Evolutionary conservation across 1,140 invertebrate species (phyloP), one percentile per base, ranked within the genome.

Genomic region (Cataglyphis hispanica): DNA sequence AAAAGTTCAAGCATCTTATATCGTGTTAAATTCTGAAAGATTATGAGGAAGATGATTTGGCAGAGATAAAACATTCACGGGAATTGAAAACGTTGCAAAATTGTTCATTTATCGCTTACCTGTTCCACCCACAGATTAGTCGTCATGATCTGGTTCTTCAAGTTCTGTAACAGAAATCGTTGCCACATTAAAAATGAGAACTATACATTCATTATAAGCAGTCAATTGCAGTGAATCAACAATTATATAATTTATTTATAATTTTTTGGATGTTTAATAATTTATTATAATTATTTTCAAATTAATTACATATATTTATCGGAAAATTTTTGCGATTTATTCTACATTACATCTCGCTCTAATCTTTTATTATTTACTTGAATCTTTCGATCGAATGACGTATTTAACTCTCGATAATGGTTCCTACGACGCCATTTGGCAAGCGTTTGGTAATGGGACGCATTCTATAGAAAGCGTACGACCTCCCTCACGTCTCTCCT

Each of bases 91-190:
- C 11, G 13, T 46, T 78, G 40, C 0, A 19, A 58, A 37, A 43
- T 72, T 72, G 87, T 87, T 89, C 64, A 85, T 85, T 88, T 91
- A 84, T 74, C 60, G 90, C 95, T 96, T 93, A 98, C 97, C 96
- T 98, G 98, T 94, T 98, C 97, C 13, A 98, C 97, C 98, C 98
- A 99, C 25, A 98, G 96, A 93, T 98, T 99, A 11, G 98, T 98
- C 85, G 98, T 98, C 97, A 99, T 98, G 87, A 98, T 98, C 94
- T 98, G 98, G 92, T 98, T 98, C 95, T 98, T 98, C 87, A 98
- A 95, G 94, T 98, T 98, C 97, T 98, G 96, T 70, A 97, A 97
- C 91, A 95, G 90, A 95, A 87, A 90, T 3, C 11, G 3, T 74
- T 83, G 0, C 1, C 7, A 63, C 0, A 50, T 77, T 77, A 53